Conservation (phyloP, 2,113 vertebrate genomes). For the Aviceda subcristata region DNA sequence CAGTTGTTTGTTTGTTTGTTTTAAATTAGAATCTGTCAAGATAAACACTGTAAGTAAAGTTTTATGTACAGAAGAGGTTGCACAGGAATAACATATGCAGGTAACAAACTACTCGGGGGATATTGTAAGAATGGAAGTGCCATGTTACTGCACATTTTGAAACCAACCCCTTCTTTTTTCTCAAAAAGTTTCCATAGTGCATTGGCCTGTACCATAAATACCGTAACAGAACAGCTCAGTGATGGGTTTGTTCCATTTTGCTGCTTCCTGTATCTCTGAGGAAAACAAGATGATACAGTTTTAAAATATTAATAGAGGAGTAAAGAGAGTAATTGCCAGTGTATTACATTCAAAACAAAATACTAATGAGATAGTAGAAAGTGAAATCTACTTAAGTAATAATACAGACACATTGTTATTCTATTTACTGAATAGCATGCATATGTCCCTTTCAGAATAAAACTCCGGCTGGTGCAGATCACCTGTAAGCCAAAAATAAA, state of each 20-base stretch:
- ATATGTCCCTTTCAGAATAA: neutral
- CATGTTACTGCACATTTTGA: neutral
- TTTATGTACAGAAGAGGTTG: neutral
- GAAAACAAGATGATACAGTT: neutral
- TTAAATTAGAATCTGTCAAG: neutral
- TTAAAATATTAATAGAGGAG: conserved; percentile 30
- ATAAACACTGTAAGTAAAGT: neutral
- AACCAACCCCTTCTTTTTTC: neutral
- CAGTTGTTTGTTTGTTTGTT: neutral
- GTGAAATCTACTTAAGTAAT: neutral
- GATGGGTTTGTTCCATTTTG: neutral
- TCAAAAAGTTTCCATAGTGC: neutral
- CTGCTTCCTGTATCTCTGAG: neutral
- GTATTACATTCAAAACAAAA: neutral
- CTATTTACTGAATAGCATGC: neutral
- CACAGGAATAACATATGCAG: neutral
- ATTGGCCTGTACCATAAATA: neutral
- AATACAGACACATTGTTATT: neutral
- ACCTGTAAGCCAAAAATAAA: neutral
- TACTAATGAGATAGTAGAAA: neutral
- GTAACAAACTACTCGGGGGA: neutral
- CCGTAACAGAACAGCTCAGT: neutral
- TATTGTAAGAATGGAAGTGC: neutral
- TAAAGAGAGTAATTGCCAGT: neutral
- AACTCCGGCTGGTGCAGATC: neutral